Conservation (phyloP, 2,888 invertebrate genomes). For the Drosophila nigricruria region DNA sequence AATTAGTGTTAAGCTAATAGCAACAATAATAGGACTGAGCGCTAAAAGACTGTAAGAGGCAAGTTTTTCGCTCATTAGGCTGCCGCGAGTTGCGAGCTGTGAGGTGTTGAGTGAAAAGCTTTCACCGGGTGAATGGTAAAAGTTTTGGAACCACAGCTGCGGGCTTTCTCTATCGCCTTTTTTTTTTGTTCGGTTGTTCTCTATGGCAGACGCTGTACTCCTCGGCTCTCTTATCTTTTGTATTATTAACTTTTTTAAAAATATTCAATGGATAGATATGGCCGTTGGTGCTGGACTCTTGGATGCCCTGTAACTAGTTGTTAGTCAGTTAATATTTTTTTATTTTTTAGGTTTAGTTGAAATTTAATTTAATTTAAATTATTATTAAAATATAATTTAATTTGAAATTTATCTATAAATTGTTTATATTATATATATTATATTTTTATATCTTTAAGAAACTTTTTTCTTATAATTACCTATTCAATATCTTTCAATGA, state of each 20-base stretch:
- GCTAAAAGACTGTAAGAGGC: background rate
- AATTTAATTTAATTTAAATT: no score
- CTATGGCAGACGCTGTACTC: background rate
- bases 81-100: conserved; percentile 2
- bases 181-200: background rate
- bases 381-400: no score
- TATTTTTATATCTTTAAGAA: background rate
- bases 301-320: background rate
- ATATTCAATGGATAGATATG: background rate
- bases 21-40: background rate
- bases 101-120: conserved; percentile 1
- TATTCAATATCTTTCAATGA: background rate
- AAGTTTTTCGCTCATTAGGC: background rate
- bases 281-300: background rate
- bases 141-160: conserved; percentile 20
- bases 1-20: no score
- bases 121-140: conserved; percentile 3
- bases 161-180: background rate
- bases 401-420: background rate
- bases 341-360: no score
- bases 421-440: no score
- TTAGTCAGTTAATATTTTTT: background rate
- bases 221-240: background rate
- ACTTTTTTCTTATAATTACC: background rate
- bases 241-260: background rate